Base-by-base conservation (phyloP, 2,113 vertebrate species). In the Scophthalmus maximus region DNA sequence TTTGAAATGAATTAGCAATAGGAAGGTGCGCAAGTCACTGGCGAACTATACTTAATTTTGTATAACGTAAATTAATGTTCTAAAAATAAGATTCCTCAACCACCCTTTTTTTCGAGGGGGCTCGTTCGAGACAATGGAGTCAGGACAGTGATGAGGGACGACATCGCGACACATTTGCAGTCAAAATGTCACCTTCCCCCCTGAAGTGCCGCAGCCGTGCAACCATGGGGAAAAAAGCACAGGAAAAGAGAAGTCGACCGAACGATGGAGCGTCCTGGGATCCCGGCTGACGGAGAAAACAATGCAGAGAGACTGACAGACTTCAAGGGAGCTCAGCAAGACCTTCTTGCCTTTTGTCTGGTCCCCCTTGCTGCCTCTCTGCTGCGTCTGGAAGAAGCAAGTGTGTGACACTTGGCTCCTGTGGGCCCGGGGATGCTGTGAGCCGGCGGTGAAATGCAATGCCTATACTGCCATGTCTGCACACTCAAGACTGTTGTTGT, bases 381-480 rank as follows among this genome's bases (percentile, higher is more conserved):
- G 69, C 56, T 22, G 22, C 1, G 27, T 69, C 56, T 85, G 75
- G 46, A 89, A 88, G 88, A 85, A 85, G 77, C 81, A 83, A 42
- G 55, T 72, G 59, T 86, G 73, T 86, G 87, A 91, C 87, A 87
- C 79, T 78, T 58, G 78, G 84, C 73, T 87, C 88, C 88, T 73
- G 59, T 63, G 79, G 79, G 89, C 56, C 18, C 64, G 44, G 0
- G 10, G 67, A 64, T 49, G 84, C 79, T 75, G 57, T 49, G 57
- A 61, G 62, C 64, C 75, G 60, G 68, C 40, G 59, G 27, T 78
- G 75, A 82, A 81, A 87, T 62, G 78, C 7, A 36, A 68, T 63
- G 72, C 60, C 78, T 25, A n/a, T n/a, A 66, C 56, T 82, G 86
- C 74, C 78, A 63, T 17, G 64, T 56, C 68, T 81, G 74, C 64